Base-by-base conservation (phyloP, 2,113 vertebrate species). In the Serilophus lunatus region DNA sequence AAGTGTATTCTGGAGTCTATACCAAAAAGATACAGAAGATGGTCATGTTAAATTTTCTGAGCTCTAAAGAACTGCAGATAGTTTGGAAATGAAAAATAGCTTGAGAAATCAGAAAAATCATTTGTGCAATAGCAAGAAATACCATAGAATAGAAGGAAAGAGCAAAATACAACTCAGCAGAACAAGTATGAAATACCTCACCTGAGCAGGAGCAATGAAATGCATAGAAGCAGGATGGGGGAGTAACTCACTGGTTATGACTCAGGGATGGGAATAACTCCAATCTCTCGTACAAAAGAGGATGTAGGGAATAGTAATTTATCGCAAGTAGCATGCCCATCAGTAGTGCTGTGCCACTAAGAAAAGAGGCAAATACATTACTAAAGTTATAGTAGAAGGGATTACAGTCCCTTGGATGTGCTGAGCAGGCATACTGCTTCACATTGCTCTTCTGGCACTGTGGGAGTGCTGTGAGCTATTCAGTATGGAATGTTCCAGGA, bases 1-100 rank as follows among this genome's bases (percentile, higher is more conserved):
- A n/a, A 14, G 24, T 18, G 7, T 28, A 3, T 72, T 83, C 50
- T 90, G 35, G 38, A 72, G n/a, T 3, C 56, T 59, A 0, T 56
- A 36, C 6, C 71, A 53, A 56, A 47, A 86, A 61, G 23, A 8
- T 19, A 29, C 12, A 44, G 18, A 51, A 85, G 31, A 36, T 13
- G 6, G n/a, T 28, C 6, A 10, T 66, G 16, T 64, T 84, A 63
- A 59, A 84, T 42, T 84, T 86, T 5, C 33, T 81, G 50, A 42
- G 47, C 23, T 78, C 35, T 22, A 10, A 83, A 77, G 49, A 66
- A 25, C 36, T 6, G 35, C 16, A 77, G 10, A 25, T 65, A 80
- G n/a, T 15, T 20, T 66, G 23, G 36, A 84, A 96, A 84, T 47
- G 22, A 86, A 81, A 88, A 92, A 65, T 7, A 84, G 24, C 47